Conservation (phyloP, 2,888 invertebrate species). For the Drosophila pseudotalamancana region DNA sequence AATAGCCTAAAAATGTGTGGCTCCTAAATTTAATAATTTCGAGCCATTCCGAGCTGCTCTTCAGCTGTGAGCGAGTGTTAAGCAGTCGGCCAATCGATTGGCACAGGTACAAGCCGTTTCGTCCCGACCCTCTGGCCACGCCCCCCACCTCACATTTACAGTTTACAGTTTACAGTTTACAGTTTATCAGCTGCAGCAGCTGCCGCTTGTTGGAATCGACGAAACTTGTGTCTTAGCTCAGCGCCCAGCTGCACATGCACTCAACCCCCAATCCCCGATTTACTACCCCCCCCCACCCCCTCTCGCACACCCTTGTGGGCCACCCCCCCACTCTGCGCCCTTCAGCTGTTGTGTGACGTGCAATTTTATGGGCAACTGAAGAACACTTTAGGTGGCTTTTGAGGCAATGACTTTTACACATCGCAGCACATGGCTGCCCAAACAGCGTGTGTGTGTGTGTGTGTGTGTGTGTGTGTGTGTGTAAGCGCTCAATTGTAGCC, state of each 20-base stretch:
- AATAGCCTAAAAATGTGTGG: too few species aligned
- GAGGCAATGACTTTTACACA: conserved; percentile 77
- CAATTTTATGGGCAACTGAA: conserved; percentile 63
- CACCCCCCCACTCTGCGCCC: neutral
- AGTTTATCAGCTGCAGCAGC: conserved; percentile 6
- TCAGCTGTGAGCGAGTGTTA: neutral
- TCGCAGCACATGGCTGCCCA: conserved; percentile 71
- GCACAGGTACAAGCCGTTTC: too few species aligned
- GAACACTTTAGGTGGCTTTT: conserved; percentile 57
- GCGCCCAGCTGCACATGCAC: conserved; percentile 6
- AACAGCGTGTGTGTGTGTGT: conserved; percentile 9
- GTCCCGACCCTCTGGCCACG: neutral
- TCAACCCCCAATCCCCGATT: neutral
- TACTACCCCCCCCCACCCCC: neutral
- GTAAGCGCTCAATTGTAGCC: conserved; percentile 71
- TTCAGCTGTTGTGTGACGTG: conserved; percentile 27
- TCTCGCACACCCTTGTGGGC: neutral
- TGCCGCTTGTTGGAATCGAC: neutral
- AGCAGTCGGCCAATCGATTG: neutral
- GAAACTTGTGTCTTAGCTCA: too few species aligned
- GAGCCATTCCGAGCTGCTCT: too few species aligned
- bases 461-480: conserved; percentile 17
- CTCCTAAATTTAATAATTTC: too few species aligned
- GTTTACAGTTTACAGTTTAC: neutral
- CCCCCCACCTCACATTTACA: neutral